Evolutionary conservation across 2,797 vertebrate species (phyloP).

Genomic region (Ambastaia sidthimunki): DNA sequence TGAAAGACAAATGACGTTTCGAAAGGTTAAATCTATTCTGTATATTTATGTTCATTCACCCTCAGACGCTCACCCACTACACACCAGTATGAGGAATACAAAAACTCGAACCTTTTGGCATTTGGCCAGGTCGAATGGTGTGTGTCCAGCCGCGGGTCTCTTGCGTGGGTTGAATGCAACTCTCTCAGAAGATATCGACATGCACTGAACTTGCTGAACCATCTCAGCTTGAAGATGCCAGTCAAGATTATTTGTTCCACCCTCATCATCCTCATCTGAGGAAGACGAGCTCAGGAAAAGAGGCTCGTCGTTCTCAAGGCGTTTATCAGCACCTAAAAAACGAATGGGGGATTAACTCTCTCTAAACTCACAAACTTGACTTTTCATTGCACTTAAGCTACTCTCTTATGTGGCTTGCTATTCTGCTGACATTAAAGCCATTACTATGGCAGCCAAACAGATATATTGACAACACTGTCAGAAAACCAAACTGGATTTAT

Average conservation of each 20-base stretch:
- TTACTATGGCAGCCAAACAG: not conserved
- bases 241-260: conserved; percentile 54
- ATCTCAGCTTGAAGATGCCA: conserved; percentile 24
- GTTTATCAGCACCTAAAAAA: conserved; percentile 84
- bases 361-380: not conserved
- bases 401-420: no score
- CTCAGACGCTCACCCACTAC: not conserved
- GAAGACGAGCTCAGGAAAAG: conserved; percentile 78
- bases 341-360: not conserved
- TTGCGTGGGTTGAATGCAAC: conserved; percentile 65
- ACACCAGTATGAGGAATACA: not conserved
- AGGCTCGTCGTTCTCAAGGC: conserved; percentile 91
- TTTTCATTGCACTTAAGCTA: not conserved
- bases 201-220: conserved; percentile 34
- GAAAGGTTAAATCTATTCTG: not conserved
- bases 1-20: not conserved
- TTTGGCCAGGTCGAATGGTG: conserved; percentile 86
- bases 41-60: not conserved
- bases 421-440: not conserved
- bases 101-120: conserved; percentile 83
- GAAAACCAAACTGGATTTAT: no score
- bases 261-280: conserved; percentile 76
- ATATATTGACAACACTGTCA: not conserved
- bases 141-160: conserved; percentile 83
- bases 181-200: conserved; percentile 11